Evolutionary conservation across 2,113 vertebrate species (phyloP), one percentile per base, ranked within the genome.

Genomic region (Phrynosoma blainvillii): DNA sequence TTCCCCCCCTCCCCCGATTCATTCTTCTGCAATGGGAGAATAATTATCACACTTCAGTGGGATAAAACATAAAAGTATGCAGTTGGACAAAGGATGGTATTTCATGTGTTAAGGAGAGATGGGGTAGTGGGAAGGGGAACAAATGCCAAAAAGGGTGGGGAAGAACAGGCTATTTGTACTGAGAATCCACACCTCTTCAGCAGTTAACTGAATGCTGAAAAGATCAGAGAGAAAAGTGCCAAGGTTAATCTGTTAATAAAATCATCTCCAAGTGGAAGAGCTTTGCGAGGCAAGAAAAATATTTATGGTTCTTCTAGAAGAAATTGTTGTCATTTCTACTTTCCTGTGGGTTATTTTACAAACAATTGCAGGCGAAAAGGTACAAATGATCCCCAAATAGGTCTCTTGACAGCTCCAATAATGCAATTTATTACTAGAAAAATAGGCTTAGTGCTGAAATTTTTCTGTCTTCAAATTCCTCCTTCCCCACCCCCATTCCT

Each of bases 401-500:
- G 88, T 84, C 90, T 92, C 86, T 86, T 93, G 83, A 89, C 80
- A 95, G 59, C 88, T 89, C 92, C 79, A 93, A 92, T 91, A 91
- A 90, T 83, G 71, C 85, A 89, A 89, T 85, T 89, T 93, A 90
- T 94, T 93, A 88, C 79, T 93, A 89, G 88, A 93, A 70, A 95
- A 91, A 93, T 90, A 73, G 91, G 42, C 90, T 88, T 81, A 75
- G 2, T 7, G 23, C 32, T 0, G 7, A 90, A 93, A 12, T 94
- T 84, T 87, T 75, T 71, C 65, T 32, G 32, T 83, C 75, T 92
- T 18, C 82, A 27, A 11, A 66, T 89, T 91, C 90, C 40, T 70
- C 30, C 74, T 82, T 82, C 82, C 14, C 4, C 1, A 0, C 1
- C 12, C 36, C 59, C 59, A 62, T 62, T 74, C 85, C 91, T 87